A percentile compares a stretch with the other conserved stretches of the same genome.
phyloP scores from a whole-genome alignment of 2,888 invertebrate species.

The Hirtodrosophila histrioides region DNA sequence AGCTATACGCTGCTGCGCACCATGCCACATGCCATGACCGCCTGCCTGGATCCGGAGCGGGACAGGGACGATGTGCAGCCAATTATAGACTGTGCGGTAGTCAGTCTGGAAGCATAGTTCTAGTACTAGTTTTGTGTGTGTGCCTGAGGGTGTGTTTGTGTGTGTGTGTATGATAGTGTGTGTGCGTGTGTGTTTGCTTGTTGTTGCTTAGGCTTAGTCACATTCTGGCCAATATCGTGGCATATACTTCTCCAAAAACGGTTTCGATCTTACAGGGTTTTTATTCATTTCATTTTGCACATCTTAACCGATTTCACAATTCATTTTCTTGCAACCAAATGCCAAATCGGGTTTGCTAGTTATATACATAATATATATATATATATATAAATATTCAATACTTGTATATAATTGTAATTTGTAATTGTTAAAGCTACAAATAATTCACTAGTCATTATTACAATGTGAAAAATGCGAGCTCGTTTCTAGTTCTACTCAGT shows the following conservation, averaged over 20 bases:
- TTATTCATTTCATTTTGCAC: slow-evolving; percentile 43
- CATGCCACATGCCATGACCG: slow-evolving; percentile 62
- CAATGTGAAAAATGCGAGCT: slow-evolving; percentile 81
- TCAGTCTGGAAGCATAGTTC: slow-evolving; percentile 55
- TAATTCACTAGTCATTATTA: slow-evolving; percentile 82
- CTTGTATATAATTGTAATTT: slow-evolving; percentile 52
- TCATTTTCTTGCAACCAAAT: slow-evolving; percentile 64
- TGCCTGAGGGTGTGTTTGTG: slow-evolving; percentile 9
- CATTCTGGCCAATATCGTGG: slow-evolving; percentile 70
- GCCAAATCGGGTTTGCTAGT: slow-evolving; percentile 74
- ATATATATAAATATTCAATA: slow-evolving; percentile 3
- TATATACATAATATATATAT: slow-evolving; percentile 23
- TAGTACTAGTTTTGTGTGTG: slow-evolving; percentile 8
- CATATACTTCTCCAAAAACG: slow-evolving; percentile 49
- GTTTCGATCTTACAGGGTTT: slow-evolving; percentile 55
- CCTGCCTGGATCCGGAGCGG: slow-evolving; percentile 60
- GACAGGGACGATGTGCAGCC: slow-evolving; percentile 72
- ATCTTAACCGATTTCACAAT: slow-evolving; percentile 42
- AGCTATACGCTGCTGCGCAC: slow-evolving; percentile 82
- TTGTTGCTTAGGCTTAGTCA: slow-evolving; percentile 44
- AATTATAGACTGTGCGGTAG: slow-evolving; percentile 59
- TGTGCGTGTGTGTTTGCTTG: slow-evolving; percentile 17
- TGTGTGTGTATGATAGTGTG: slow-evolving; percentile 2
- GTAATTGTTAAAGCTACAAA: slow-evolving; percentile 59
- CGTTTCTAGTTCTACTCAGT: slow-evolving; percentile 65